phyloP scores from a whole-genome alignment of 2,888 invertebrate genomes.

The Disparrhopalites patrizii region DNA sequence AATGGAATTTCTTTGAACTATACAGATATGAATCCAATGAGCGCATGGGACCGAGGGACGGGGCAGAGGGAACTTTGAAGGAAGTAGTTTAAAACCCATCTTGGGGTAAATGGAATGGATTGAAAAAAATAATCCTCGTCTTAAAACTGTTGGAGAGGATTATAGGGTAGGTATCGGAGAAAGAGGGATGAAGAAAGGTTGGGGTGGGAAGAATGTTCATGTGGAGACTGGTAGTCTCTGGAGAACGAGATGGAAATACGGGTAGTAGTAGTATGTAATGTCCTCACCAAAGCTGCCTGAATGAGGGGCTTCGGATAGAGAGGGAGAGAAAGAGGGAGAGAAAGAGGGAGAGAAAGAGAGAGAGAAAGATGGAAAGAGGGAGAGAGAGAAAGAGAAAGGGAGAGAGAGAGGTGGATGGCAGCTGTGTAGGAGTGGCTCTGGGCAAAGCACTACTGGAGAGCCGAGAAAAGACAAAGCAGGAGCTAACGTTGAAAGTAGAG shows the following conservation, averaged over 20 bases:
- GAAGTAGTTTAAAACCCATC: too few species aligned
- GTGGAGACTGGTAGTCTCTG: conserved; percentile 20
- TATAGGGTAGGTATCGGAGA: neutral
- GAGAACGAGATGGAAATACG: conserved; percentile 9
- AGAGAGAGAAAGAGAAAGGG: conserved; percentile 7
- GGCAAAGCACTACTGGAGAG: neutral
- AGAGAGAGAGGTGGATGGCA: too few species aligned
- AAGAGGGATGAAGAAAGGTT: neutral
- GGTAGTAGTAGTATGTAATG: conserved; percentile 6
- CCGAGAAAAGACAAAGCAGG: conserved; percentile 18
- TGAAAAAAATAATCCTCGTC: too few species aligned
- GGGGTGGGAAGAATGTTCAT: conserved; percentile 8
- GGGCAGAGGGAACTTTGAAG: too few species aligned
- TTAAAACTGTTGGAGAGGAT: neutral
- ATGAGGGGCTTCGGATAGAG: neutral
- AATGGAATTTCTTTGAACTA: too few species aligned
- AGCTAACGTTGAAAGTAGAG: conserved; percentile 37
- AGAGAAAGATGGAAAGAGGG: neutral
- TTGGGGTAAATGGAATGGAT: too few species aligned
- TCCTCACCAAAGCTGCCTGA: too few species aligned
- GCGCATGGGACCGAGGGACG: too few species aligned
- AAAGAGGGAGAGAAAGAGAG: neutral
- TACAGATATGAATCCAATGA: too few species aligned
- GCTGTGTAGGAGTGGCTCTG: neutral
- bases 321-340: neutral